Base-by-base conservation (phyloP, 2,797 vertebrate genomes). In the Tapera naevia region DNA sequence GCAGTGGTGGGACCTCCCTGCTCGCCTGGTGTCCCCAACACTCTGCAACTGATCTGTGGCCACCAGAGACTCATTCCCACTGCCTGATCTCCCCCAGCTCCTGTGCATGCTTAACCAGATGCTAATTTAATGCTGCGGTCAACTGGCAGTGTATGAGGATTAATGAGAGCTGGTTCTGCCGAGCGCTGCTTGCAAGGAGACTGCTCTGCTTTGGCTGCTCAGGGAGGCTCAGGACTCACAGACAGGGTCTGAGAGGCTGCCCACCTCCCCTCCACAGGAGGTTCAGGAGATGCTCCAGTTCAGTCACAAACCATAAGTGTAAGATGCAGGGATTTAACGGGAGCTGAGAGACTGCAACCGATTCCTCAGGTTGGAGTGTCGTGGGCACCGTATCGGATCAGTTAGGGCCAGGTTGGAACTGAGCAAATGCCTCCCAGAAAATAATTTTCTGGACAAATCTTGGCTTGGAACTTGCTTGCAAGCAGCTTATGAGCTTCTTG, bases 111-210 rank as follows among this genome's bases (percentile, higher is more conserved):
- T 80, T 79, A 91, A 94, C 17, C 69, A 81, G 93, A 91, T 73
- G 94, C 62, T 93, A 88, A 95, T 95, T 91, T 70, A 93, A 79
- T 84, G 74, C 89, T 60, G 67, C 4, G 57, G 67, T 93, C 91
- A 93, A 70, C 88, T 46, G 74, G 70, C 69, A 85, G 54, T 4
- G 46, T 58, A 43, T 35, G 86, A 92, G 65, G 86, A 91, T 91
- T 79, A 74, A 94, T 27, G 64, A 50, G 81, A 64, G 45, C 53
- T 88, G n/a, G 74, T 64, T 62, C 89, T 35, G 70, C 71, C 51
- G 80, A 88, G 57, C 23, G 2, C 27, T n/a, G 58, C 69, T 60
- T 50, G 51, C 4, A 23, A 78, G 62, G 51, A 85, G 87, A 70
- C 22, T 30, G 53, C 56, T 57, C 62, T 5, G 0, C 3, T 2